Evolutionary conservation across 2,113 vertebrate species (phyloP), one percentile per base, ranked within the genome.

Genomic region (Apteryx owenii): DNA sequence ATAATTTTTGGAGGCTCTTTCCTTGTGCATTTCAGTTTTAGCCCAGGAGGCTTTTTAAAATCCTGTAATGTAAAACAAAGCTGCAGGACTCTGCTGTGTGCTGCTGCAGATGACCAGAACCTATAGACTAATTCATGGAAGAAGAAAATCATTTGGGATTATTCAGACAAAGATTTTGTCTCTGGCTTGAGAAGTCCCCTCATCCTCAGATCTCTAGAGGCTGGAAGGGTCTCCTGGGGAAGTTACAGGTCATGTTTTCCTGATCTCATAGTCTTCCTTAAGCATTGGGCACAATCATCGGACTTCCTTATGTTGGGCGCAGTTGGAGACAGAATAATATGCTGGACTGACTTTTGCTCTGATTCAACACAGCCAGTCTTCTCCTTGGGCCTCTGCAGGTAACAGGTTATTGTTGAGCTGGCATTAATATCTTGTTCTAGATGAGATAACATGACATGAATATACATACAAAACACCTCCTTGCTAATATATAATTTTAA

Each of bases 161-260:
- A 33, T 29, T 44, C 38, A 53, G 9, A 19, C 5, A n/a, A 81
- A 70, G 15, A 5, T 3, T 48, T 46, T 38, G 5, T 31, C 29
- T 83, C 16, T 95, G 7, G 4, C 56, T 88, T 72, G 23, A 68
- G 29, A 61, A 65, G 2, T 31, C 5, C 7, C 31, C 10, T 84
- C n/a, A 92, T 72, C 17, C 10, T 73, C 77, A 48, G 21, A 77
- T 40, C 22, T 17, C 25, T 17, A 38, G 42, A 22, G 7, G 1
- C 23, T 75, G 33, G 7, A 65, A 33, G 5, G 60, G 8, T 18
- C 25, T 56, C 0, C 0, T 53, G 12, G 25, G 7, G 33, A 86
- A 66, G 9, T n/a, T 76, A 44, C 3, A 36, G 33, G 9, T 6
- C 46, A 29, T 54, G 5, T 76, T 77, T 85, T 90, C 25, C 25